These are phyloP conservation scores for Xylota sylvarum DNA, from an alignment of 2,888 invertebrate genomes.

Conservation along the genomic window DNA sequence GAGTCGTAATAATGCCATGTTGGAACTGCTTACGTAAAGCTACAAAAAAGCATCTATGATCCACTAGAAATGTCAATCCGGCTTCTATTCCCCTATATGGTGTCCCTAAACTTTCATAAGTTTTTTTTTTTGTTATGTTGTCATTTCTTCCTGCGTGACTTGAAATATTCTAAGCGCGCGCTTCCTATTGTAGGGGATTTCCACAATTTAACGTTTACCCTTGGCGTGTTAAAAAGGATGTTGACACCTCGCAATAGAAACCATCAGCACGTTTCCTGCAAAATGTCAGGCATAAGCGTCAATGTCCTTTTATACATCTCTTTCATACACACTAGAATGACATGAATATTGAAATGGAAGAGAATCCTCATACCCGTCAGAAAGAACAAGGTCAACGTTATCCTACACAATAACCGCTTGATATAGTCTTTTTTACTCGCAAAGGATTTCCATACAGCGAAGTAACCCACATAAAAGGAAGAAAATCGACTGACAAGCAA, in stretches of 20 bases:
- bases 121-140: slow-evolving; percentile 3
- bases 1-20: no score
- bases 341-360: slow-evolving; percentile 28
- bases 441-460: background rate
- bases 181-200: background rate
- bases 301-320: slow-evolving; percentile 8
- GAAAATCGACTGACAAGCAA: slow-evolving; percentile 30
- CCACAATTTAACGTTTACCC: slow-evolving; percentile 9
- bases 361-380: background rate
- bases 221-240: slow-evolving; percentile 8
- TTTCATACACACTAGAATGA: background rate
- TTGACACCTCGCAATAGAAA: slow-evolving; percentile 36
- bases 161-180: background rate
- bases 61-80: background rate
- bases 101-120: background rate
- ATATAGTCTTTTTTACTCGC: background rate
- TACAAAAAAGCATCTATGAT: background rate
- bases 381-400: slow-evolving; percentile 30
- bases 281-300: slow-evolving; percentile 31
- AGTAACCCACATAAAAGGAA: background rate
- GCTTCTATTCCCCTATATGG: background rate
- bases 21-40: background rate
- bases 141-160: background rate
- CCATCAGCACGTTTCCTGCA: slow-evolving; percentile 28
- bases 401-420: slow-evolving; percentile 12